Conservation (phyloP, 2,113 vertebrate genomes). For the Gymnorhina tibicen region DNA sequence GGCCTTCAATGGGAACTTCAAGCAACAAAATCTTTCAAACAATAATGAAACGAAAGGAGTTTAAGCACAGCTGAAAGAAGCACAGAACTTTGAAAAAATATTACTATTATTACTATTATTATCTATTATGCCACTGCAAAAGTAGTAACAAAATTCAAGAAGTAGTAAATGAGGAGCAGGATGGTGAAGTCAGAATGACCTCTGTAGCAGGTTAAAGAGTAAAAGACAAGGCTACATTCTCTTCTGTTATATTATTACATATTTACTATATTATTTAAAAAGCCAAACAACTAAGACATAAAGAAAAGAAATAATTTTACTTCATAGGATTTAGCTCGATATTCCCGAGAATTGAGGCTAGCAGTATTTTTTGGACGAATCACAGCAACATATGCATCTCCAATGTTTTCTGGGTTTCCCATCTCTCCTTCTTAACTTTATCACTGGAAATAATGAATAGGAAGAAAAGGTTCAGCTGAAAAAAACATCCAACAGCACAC, state of each 20-base stretch:
- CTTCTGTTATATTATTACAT: not conserved
- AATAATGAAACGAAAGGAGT: not conserved
- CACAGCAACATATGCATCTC: slow-evolving; percentile 92
- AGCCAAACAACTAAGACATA: not conserved
- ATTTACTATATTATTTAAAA: not conserved
- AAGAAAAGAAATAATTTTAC: slow-evolving; percentile 64
- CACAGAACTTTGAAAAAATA: not conserved
- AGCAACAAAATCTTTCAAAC: slow-evolving; percentile 88
- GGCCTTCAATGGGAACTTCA: slow-evolving; percentile 94
- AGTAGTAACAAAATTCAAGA: not conserved
- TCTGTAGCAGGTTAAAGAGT: not conserved
- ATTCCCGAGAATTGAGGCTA: slow-evolving; percentile 95
- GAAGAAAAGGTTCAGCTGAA: not conserved
- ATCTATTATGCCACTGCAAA: not conserved
- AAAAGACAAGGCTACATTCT: not conserved
- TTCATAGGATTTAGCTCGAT: slow-evolving; percentile 95
- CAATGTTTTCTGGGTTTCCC: slow-evolving; percentile 88
- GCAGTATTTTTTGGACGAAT: slow-evolving; percentile 94
- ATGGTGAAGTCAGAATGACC: not conserved
- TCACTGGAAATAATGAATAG: slow-evolving; percentile 44
- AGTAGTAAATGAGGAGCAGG: not conserved
- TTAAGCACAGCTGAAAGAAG: not conserved
- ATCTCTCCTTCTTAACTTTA: slow-evolving; percentile 67
- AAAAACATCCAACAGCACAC: not conserved
- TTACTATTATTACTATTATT: not conserved